Evolutionary conservation across 2,797 vertebrate genomes (phyloP).

Genomic region (Hydrocynus forskahlii): DNA sequence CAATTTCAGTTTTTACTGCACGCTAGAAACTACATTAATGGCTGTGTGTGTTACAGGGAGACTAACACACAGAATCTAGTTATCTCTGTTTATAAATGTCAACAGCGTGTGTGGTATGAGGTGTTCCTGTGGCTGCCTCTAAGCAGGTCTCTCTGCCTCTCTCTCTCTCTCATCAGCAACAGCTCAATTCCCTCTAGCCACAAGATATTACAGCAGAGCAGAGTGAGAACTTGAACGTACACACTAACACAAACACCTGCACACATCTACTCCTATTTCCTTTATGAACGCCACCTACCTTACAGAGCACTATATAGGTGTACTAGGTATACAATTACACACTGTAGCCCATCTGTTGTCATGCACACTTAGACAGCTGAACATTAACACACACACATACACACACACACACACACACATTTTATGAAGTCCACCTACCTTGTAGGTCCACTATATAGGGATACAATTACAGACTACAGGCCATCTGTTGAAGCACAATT

Average conservation of each 20-base stretch:
- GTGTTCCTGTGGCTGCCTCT: background rate
- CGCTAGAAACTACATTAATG: background rate
- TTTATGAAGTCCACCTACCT: background rate
- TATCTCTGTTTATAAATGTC: background rate
- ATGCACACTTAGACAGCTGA: background rate
- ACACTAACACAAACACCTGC: no score
- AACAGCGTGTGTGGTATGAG: background rate
- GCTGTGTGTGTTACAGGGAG: background rate
- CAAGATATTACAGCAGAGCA: background rate
- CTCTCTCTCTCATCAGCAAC: conserved; percentile 10
- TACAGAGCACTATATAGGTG: background rate
- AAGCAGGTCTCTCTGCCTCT: background rate
- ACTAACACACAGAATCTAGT: background rate
- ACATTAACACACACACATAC: background rate
- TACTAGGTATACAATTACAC: background rate
- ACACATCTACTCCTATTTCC: background rate
- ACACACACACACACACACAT: background rate
- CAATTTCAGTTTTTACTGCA: background rate
- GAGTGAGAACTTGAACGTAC: background rate
- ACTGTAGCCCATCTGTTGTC: background rate
- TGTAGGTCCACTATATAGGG: background rate
- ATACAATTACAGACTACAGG: conserved; percentile 1
- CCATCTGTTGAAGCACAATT: conserved; percentile 16
- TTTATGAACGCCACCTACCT: background rate
- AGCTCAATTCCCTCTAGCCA: background rate